Percentiles rank a stretch among this genome's conserved stretches.
Evolutionary conservation across 2,797 vertebrate species (phyloP).

Genomic region (Dicrostonyx torquatus): DNA sequence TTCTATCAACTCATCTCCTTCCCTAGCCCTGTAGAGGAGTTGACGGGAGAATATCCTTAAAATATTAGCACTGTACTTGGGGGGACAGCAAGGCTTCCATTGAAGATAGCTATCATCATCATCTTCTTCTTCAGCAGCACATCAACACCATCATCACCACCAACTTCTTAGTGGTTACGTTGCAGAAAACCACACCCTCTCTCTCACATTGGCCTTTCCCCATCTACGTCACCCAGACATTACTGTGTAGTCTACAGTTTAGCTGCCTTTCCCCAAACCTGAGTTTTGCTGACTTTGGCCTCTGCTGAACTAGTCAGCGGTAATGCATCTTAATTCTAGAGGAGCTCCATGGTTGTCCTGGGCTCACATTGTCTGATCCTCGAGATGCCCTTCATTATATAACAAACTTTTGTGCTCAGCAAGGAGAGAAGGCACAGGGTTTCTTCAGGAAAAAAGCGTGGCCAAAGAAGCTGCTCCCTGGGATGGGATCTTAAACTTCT

Average conservation of each 20-base stretch:
- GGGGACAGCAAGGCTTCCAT: neutral
- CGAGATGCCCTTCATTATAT: neutral
- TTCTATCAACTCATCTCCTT: neutral
- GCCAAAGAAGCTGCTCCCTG: neutral
- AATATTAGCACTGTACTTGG: neutral
- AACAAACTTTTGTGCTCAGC: neutral
- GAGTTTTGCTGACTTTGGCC: neutral
- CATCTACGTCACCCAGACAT: neutral
- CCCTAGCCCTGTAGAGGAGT: neutral
- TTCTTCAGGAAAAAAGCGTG: conserved; percentile 17
- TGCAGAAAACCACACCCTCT: neutral
- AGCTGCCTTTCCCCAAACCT: neutral
- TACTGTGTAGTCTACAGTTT: neutral
- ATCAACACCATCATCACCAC: neutral
- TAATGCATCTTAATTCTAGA: neutral
- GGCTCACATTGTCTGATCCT: neutral
- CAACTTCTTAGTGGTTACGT: neutral
- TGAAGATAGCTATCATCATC: neutral
- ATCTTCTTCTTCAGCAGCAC: neutral
- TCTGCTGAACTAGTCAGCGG: neutral
- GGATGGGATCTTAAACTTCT: neutral
- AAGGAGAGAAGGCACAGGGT: neutral
- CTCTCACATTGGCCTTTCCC: neutral
- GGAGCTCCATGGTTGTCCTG: neutral
- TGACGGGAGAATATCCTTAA: neutral